phyloP scores from a whole-genome alignment of 2,888 invertebrate genomes.

The Nomada ruficornis region DNA sequence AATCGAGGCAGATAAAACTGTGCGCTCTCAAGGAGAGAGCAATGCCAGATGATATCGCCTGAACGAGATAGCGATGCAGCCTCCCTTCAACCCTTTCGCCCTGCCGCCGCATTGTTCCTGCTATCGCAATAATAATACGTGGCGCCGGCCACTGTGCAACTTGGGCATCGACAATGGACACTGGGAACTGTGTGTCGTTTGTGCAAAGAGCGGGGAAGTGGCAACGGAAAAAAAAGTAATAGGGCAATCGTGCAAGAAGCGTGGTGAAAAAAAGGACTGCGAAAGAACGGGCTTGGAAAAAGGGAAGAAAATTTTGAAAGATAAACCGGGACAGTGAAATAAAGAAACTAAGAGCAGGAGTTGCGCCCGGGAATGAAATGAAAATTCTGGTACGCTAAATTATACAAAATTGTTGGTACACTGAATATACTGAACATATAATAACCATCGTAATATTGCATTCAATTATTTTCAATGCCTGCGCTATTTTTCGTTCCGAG shows the following conservation, averaged over 20 bases:
- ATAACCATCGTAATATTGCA: too few relatives aligned
- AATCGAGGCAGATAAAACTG: not conserved
- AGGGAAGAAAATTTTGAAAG: not conserved
- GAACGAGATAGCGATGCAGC: slow-evolving; percentile 71
- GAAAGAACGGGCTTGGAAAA: not conserved
- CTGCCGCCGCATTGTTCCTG: slow-evolving; percentile 70
- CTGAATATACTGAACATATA: too few relatives aligned
- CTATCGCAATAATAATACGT: slow-evolving; percentile 73
- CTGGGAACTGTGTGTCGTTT: not conserved
- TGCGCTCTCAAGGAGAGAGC: not conserved
- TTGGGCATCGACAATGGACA: slow-evolving; percentile 44
- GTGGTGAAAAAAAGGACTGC: not conserved
- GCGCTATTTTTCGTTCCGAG: not conserved
- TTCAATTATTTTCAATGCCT: too few relatives aligned
- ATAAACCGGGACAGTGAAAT: too few relatives aligned
- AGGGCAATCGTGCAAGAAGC: not conserved
- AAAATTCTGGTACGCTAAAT: too few relatives aligned
- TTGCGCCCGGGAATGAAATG: too few relatives aligned
- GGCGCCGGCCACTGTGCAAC: slow-evolving; percentile 59
- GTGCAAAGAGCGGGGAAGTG: not conserved
- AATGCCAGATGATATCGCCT: slow-evolving; percentile 16
- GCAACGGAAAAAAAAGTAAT: not conserved
- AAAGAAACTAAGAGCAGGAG: too few relatives aligned
- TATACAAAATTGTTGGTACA: too few relatives aligned
- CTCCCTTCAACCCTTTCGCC: slow-evolving; percentile 4